These are phyloP conservation scores for Netelia melanura DNA, from an alignment of 2,888 invertebrate species.

Conservation along the genomic window DNA sequence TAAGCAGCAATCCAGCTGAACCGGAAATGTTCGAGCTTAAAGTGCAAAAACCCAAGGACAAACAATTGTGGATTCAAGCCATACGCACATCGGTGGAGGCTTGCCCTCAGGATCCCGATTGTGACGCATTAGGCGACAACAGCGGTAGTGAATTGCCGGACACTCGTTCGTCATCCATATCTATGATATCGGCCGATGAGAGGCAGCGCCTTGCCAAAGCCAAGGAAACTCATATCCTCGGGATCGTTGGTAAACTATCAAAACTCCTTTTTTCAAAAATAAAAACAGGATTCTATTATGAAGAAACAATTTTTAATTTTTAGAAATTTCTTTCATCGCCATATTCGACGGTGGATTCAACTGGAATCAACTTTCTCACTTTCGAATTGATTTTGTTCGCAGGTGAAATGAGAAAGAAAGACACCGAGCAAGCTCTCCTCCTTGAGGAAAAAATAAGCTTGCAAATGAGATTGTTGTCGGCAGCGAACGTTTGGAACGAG, in stretches of 20 bases:
- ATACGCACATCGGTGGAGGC: slow-evolving; percentile 94
- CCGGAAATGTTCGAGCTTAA: slow-evolving; percentile 99
- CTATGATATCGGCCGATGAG: slow-evolving; percentile 89
- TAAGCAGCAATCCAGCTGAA: slow-evolving; percentile 95
- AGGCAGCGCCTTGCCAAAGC: slow-evolving; percentile 91
- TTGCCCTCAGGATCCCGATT: slow-evolving; percentile 94
- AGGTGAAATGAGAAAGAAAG: slow-evolving; percentile 95
- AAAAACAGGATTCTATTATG: slow-evolving; percentile 39
- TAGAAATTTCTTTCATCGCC: neutral
- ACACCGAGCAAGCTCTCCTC: slow-evolving; percentile 93
- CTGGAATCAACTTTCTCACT: slow-evolving; percentile 65
- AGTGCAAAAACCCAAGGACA: slow-evolving; percentile 94
- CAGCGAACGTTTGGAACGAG: slow-evolving; percentile 86
- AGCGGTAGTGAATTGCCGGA: slow-evolving; percentile 76
- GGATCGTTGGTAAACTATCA: slow-evolving; percentile 90
- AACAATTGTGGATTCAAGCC: slow-evolving; percentile 95
- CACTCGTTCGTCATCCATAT: slow-evolving; percentile 79
- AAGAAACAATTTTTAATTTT: slow-evolving; percentile 32
- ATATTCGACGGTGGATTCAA: too few species aligned
- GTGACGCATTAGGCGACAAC: slow-evolving; percentile 85
- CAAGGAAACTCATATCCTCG: slow-evolving; percentile 91
- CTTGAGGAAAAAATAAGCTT: slow-evolving; percentile 96
- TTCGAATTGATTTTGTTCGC: slow-evolving; percentile 70
- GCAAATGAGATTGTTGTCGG: slow-evolving; percentile 91
- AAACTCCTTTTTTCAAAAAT: neutral